Conservation (phyloP, 2,888 invertebrate species). For the Philereme vetulata region DNA sequence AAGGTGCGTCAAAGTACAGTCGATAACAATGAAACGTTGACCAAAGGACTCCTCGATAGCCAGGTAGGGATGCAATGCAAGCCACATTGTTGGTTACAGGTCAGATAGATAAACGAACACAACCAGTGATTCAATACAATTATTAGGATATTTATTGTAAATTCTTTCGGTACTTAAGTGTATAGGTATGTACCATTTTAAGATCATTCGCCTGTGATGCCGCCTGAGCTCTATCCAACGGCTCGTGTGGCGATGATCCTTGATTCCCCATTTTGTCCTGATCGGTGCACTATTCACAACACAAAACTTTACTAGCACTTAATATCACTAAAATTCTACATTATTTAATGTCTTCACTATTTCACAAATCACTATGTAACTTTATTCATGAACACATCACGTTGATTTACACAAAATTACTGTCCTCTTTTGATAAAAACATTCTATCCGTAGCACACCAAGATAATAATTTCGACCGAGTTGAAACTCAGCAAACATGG, state of each 20-base stretch:
- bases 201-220: slow-evolving; percentile 71
- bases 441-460: slow-evolving; percentile 65
- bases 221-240: slow-evolving; percentile 87
- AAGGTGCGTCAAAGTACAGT: slow-evolving; percentile 25
- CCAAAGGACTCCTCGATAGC: slow-evolving; percentile 29
- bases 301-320: slow-evolving; percentile 51
- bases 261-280: slow-evolving; percentile 89
- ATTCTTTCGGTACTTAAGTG: slow-evolving; percentile 36
- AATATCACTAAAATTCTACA: slow-evolving; percentile 28
- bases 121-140: slow-evolving; percentile 50
- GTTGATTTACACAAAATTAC: slow-evolving; percentile 59
- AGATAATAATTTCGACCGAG: slow-evolving; percentile 76
- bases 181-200: slow-evolving; percentile 66
- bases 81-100: slow-evolving; percentile 10
- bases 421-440: slow-evolving; percentile 67
- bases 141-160: slow-evolving; percentile 43
- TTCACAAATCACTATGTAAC: slow-evolving; percentile 53
- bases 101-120: slow-evolving; percentile 24
- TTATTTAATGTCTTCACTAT: slow-evolving; percentile 34
- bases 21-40: slow-evolving; percentile 46
- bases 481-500: slow-evolving; percentile 74
- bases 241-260: slow-evolving; percentile 92
- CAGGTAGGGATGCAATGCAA: slow-evolving; percentile 2
- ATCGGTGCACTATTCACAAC: slow-evolving; percentile 40
- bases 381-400: slow-evolving; percentile 58